Evolutionary conservation across 2,113 vertebrate genomes (phyloP).

Genomic region (Scomber colias): DNA sequence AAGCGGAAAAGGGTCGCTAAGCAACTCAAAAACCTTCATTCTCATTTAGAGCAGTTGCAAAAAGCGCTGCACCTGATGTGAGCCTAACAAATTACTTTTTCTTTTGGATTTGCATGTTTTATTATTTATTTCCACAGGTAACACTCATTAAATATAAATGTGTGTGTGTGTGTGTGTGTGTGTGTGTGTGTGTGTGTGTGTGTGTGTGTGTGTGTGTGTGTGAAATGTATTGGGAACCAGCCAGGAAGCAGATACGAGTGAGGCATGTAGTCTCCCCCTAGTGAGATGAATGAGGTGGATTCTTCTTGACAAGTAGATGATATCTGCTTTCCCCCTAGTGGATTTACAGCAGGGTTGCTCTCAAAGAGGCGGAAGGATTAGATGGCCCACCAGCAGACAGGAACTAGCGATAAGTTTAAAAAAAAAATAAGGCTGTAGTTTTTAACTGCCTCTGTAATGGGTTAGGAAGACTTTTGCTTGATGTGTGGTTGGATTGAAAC

Average conservation of each 20-base stretch:
- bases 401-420: conserved; percentile 34
- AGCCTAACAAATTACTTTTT: too few relatives aligned
- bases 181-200: neutral
- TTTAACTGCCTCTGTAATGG: conserved; percentile 18
- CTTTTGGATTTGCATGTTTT: neutral
- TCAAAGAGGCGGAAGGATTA: conserved; percentile 51
- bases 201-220: conserved; percentile 10
- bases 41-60: too few relatives aligned
- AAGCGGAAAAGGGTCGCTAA: too few relatives aligned
- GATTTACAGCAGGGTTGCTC: conserved; percentile 58
- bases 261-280: conserved; percentile 48
- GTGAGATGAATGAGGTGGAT: conserved; percentile 64
- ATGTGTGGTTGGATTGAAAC: conserved; percentile 17
- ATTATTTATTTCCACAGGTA: conserved; percentile 15
- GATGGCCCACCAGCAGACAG: conserved; percentile 51
- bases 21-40: too few relatives aligned
- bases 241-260: conserved; percentile 39
- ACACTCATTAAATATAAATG: conserved; percentile 37
- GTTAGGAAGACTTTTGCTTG: conserved; percentile 15
- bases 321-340: conserved; percentile 60
- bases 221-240: conserved; percentile 31
- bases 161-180: conserved; percentile 23
- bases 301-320: conserved; percentile 64
- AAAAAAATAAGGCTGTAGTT: conserved; percentile 28
- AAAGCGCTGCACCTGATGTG: too few relatives aligned